Percentiles rank a stretch among this genome's conserved stretches.
Conservation (phyloP, 2,113 vertebrate genomes). For the Antennarius striatus region DNA sequence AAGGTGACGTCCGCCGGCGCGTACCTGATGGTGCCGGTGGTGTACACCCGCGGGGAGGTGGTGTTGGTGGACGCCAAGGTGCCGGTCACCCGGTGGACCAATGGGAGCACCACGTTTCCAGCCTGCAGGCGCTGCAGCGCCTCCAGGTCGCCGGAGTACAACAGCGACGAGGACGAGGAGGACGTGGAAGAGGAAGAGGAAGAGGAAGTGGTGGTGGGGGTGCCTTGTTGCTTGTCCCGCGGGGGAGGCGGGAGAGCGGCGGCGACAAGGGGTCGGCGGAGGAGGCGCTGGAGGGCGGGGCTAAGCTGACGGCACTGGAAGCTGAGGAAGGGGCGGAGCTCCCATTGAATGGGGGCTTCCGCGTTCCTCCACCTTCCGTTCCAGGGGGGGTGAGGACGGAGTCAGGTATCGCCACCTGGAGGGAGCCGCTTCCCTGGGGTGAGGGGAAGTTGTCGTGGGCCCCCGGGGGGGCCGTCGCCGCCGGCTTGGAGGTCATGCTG, state of each 20-base stretch:
- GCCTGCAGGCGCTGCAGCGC: slow-evolving; percentile 96
- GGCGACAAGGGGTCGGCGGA: slow-evolving; percentile 94
- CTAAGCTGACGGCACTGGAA: slow-evolving; percentile 73
- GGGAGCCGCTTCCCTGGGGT: slow-evolving; percentile 82
- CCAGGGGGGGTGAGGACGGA: slow-evolving; percentile 96
- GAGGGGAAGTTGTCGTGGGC: slow-evolving; percentile 90
- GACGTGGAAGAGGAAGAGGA: slow-evolving; percentile 87
- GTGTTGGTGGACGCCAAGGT: slow-evolving; percentile 90
- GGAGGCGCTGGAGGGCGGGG: slow-evolving; percentile 87
- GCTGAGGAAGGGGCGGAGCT: slow-evolving; percentile 75
- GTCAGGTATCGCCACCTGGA: slow-evolving; percentile 95
- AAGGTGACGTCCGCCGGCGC: slow-evolving; percentile 97
- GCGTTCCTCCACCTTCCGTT: slow-evolving; percentile 85
- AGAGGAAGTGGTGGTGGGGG: slow-evolving; percentile 84
- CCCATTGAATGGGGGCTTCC: slow-evolving; percentile 88
- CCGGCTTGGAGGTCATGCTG: slow-evolving; percentile 98
- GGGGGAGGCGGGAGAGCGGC: slow-evolving; percentile 95
- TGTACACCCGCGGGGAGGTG: slow-evolving; percentile 94
- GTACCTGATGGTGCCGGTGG: slow-evolving; percentile 98
- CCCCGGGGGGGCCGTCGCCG: slow-evolving; percentile 68
- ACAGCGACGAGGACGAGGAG: slow-evolving; percentile 88
- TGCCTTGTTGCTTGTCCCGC: slow-evolving; percentile 92
- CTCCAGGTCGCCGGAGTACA: slow-evolving; percentile 95
- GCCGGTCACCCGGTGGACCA: slow-evolving; percentile 95
- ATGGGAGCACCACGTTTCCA: slow-evolving; percentile 93